Evolutionary conservation across 2,797 vertebrate genomes (phyloP).

Genomic region (Pangasius sanitwongsei): DNA sequence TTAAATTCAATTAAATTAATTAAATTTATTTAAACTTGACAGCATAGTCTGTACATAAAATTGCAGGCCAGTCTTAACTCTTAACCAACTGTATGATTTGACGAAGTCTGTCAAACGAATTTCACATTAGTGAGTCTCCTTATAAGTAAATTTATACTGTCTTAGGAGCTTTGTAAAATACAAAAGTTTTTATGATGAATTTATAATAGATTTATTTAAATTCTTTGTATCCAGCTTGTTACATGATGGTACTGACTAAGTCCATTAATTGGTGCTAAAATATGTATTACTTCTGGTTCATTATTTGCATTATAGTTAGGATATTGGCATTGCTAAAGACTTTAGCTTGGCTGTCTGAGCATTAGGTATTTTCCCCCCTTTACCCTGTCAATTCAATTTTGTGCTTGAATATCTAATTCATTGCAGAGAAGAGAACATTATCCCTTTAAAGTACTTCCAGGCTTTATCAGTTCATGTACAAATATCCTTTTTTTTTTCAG

Average conservation of each 20-base stretch:
- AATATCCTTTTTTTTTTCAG: constrained; percentile 63
- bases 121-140: not conserved
- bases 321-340: not conserved
- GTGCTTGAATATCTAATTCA: not conserved
- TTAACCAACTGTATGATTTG: not conserved
- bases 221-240: not conserved
- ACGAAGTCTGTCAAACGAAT: not conserved
- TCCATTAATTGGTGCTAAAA: not conserved
- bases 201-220: not conserved
- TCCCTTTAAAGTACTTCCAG: not conserved
- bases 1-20: not conserved
- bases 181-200: not conserved
- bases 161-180: not conserved
- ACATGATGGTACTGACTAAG: not conserved
- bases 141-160: not conserved
- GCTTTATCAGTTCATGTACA: not conserved
- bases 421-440: not conserved
- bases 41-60: not conserved
- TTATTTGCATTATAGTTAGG: not conserved
- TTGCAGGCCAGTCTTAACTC: not conserved
- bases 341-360: not conserved
- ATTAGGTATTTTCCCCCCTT: not conserved
- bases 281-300: not conserved
- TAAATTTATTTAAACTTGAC: not conserved
- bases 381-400: not conserved